Evolutionary conservation across 1,140 invertebrate species (phyloP).

Genomic region (Platyscapa corneri): DNA sequence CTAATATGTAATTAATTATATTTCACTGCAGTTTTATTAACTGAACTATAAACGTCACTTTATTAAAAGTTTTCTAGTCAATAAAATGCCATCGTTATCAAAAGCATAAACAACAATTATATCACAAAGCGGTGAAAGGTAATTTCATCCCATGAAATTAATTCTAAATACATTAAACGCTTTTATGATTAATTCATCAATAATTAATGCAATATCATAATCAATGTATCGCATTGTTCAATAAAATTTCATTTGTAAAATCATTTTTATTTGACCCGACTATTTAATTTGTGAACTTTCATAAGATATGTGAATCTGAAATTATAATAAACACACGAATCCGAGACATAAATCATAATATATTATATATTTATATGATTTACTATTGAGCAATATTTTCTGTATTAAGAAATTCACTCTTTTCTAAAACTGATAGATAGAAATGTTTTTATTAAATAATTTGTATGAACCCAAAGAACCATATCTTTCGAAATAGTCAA

Average conservation of each 20-base stretch:
- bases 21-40: conserved; percentile 3
- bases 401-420: background rate
- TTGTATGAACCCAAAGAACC: background rate
- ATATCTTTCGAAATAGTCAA: too few species aligned
- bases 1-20: conserved; percentile 22
- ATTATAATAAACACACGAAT: background rate
- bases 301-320: background rate
- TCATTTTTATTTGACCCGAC: background rate
- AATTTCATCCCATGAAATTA: background rate
- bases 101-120: conserved; percentile 2
- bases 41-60: background rate
- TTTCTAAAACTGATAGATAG: background rate
- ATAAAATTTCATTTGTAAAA: conserved; percentile 16
- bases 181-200: background rate
- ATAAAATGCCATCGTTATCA: conserved; percentile 1
- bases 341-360: background rate
- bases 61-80: conserved; percentile 14
- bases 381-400: background rate
- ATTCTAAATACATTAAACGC: background rate
- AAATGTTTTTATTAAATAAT: background rate
- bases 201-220: conserved; percentile 23
- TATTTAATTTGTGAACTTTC: background rate
- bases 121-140: background rate
- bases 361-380: background rate
- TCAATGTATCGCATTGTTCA: background rate